Conservation (phyloP, 2,797 vertebrate species). For the Jordanella pulchra region DNA sequence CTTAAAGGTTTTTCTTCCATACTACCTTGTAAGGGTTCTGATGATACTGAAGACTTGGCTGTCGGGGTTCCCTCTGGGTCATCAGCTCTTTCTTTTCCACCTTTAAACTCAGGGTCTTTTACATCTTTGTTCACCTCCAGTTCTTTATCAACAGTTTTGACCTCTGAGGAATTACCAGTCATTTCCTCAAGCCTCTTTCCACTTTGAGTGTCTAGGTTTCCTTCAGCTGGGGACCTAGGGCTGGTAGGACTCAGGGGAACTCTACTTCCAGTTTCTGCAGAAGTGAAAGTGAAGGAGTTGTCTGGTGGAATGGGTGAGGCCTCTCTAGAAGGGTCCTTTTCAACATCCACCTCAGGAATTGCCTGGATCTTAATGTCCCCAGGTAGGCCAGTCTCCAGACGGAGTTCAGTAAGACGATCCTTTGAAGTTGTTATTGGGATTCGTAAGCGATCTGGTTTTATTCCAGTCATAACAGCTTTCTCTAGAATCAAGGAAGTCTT, state of each 20-base stretch:
- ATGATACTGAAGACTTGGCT: constrained; percentile 6
- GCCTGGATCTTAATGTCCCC: constrained; percentile 72
- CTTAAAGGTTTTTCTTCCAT: constrained; percentile 12
- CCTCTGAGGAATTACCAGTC: background rate
- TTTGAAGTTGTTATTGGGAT: constrained; percentile 69
- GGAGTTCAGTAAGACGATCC: constrained; percentile 67
- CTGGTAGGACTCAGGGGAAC: constrained; percentile 45
- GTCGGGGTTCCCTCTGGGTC: constrained; percentile 8
- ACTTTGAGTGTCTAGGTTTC: constrained; percentile 14
- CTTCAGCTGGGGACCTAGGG: constrained; percentile 40
- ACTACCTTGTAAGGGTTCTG: constrained; percentile 16
- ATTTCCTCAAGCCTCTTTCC: constrained; percentile 5
- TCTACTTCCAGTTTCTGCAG: constrained; percentile 42
- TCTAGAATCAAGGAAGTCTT: constrained; percentile 67
- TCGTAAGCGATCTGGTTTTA: constrained; percentile 73
- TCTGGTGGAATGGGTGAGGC: constrained; percentile 77
- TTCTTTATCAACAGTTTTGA: constrained; percentile 14
- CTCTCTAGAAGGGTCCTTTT: constrained; percentile 78
- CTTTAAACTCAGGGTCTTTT: constrained; percentile 14
- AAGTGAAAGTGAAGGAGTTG: constrained; percentile 66
- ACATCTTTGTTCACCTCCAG: constrained; percentile 24
- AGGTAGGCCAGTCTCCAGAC: constrained; percentile 70
- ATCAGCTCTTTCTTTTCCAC: constrained; percentile 16
- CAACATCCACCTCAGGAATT: constrained; percentile 77
- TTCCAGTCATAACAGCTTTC: constrained; percentile 67